These are phyloP conservation scores for Cephus rjabovi DNA, from an alignment of 2,888 invertebrate genomes.

Conservation along the genomic window DNA sequence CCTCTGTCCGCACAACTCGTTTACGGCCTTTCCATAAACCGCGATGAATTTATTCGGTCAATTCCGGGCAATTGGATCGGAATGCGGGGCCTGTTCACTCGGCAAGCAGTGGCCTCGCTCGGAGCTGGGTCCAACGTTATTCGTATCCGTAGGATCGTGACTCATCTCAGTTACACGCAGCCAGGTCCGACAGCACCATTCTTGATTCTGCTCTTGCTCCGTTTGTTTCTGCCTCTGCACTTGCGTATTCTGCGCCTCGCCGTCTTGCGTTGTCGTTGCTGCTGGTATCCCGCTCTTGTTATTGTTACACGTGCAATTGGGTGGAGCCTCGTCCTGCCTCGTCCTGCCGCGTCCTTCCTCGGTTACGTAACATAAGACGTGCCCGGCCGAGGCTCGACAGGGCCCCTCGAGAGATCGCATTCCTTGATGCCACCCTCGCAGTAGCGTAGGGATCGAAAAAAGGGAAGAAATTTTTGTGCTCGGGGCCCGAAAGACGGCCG, in stretches of 20 bases:
- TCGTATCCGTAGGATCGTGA: slow-evolving; percentile 2
- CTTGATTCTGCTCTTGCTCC: too few species aligned
- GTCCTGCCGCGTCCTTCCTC: slow-evolving; percentile 1
- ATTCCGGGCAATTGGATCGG: slow-evolving; percentile 52
- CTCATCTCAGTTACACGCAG: slow-evolving; percentile 8
- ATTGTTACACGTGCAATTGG: neutral
- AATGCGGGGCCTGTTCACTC: slow-evolving; percentile 46
- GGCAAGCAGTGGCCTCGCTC: slow-evolving; percentile 24
- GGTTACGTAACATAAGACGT: neutral
- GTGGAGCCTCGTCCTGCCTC: slow-evolving; percentile 1
- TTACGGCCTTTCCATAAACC: too few species aligned
- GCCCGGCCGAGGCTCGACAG: neutral
- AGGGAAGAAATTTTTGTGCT: too few species aligned
- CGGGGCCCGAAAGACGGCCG: too few species aligned
- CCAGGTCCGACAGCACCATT: too few species aligned
- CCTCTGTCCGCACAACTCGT: too few species aligned
- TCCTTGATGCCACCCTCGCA: slow-evolving; percentile 28
- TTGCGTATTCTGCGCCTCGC: too few species aligned
- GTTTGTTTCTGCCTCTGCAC: too few species aligned
- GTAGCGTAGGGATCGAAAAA: slow-evolving; percentile 19
- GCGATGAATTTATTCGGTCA: slow-evolving; percentile 33
- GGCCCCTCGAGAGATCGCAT: slow-evolving; percentile 17
- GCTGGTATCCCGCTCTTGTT: too few species aligned
- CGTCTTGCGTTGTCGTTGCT: too few species aligned
- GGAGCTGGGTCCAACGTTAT: slow-evolving; percentile 1